Evolutionary conservation across 2,888 invertebrate genomes (phyloP), one percentile per base, ranked within the genome.

Genomic region (Silvanus unidentatus): DNA sequence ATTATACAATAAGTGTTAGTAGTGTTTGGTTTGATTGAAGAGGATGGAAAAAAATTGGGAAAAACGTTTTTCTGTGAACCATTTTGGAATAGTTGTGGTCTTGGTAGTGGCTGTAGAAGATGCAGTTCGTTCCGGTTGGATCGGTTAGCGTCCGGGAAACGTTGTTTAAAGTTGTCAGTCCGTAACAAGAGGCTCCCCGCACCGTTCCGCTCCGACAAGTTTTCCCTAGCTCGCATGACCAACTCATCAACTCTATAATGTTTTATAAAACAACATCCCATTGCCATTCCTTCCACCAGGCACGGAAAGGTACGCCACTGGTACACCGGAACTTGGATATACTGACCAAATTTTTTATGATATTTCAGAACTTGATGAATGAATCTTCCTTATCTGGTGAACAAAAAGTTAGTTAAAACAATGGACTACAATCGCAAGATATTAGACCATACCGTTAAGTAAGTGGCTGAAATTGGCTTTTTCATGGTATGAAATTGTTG

Each of bases 71-170:
- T 22, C 8, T 22, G 22, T 22, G 8, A 22, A 22, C 22, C 4
- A 22, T 22, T 22, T 22, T 22, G 22, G 10, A 32, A 32, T 32
- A 32, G 32, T 37, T 37, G 39, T 16, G 46, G 34, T 50, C 47
- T 48, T 47, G 50, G 45, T 48, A 50, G 47, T 52, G 49, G 52
- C 45, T 42, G 49, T 49, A 39, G 49, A 54, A 47, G 49, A 48
- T 42, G 57, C 50, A 49, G 49, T 32, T 37, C 59, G 65, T 65
- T 64, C 62, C 60, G 65, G 63, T 60, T 63, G 57, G 57, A 48
- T 59, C 60, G 55, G 53, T 58, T 50, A 54, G 60, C 62, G 63
- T 64, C 65, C 64, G 65, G 65, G 64, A 65, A 64, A 58, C 63
- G 59, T 55, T 50, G 55, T 55, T 51, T 50, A 55, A 50, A 63